Base-by-base conservation (phyloP, 37 sponge, comb jelly and placozoan genomes). In the Geodia barretti region DNA sequence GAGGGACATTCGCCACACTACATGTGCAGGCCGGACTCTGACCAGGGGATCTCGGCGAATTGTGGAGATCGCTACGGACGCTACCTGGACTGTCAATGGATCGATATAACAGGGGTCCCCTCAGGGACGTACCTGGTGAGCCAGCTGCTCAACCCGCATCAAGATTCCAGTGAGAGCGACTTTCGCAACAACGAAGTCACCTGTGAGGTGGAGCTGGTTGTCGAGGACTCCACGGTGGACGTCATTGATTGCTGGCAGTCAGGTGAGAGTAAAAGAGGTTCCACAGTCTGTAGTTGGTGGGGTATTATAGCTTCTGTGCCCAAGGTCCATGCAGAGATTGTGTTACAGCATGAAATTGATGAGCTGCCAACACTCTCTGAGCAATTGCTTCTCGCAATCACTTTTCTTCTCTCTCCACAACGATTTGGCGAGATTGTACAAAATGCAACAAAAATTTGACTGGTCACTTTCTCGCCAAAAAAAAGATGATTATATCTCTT, bases 1-100 rank as follows among this genome's bases (percentile, higher is more conserved):
- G 54, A 47, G 14, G 54, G 54, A 17, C 14, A 47, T 14, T 47
- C 54, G 14, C 7, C 14, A 19, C 80, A 77, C 41, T 91, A 82
- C 39, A 30, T 77, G 0, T 88, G 92, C 36, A 71, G 82, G n/a
- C 58, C 35, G n/a, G 24, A 47, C 19, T 74, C 72, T 26, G 60
- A n/a, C 0, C 97, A 96, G 66, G 97, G 97, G 1, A 93, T 96
- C 8, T 73, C 92, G 3, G 69, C 60, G 0, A 87, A 87, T 65
- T 96, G 97, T 76, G 97, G 91, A 25, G 97, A 96, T 54, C 62
- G 79, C 8, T 96, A 96, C 41, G 83, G 73, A 2, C 32, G 79
- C 0, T 54, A 83, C 34, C 32, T 96, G 32, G 97, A 96, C 84
- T 96, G 97, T 38, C 97, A 96, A 83, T 96, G 97, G 97, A 90